Base-by-base conservation (phyloP, 2,113 vertebrate genomes). In the Periophthalmodon schlosseri region DNA sequence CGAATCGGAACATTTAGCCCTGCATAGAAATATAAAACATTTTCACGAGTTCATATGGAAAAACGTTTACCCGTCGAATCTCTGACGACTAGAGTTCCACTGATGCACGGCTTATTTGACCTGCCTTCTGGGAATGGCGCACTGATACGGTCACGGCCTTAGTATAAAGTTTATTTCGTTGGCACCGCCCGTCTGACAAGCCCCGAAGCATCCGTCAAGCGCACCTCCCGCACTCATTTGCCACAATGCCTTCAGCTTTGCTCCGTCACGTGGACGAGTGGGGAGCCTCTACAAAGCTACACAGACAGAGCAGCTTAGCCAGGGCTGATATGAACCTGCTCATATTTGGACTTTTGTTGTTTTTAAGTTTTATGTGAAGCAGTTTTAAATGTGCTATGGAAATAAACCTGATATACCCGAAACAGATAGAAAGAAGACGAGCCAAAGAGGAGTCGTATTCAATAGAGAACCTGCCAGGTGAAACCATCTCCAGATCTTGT, bases 31-130 rank as follows among this genome's bases (percentile, higher is more conserved):
- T 72, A 73, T 73, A 60, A 74, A 83, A 73, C 23, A 34, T 44
- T 72, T 87, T 83, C 76, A 80, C 64, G 70, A 83, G 64, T 73
- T 77, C 91, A 90, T 84, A 70, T 90, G 88, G 88, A 39, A 78
- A 87, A 88, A 78, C 73, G 74, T 73, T 90, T 81, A 79, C 49
- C 73, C 64, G 58, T 60, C 78, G 74, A 77, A 72, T 70, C 70
- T 78, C 76, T 52, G 79, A 58, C 71, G 61, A 50, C 64, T 78
- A 72, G 68, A 68, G 87, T 86, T 77, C 81, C 65, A 36, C 70
- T 61, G 64, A 68, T 72, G 82, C 71, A 61, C 56, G 68, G 83
- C 78, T 65, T 77, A 64, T 77, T 52, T 66, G 80, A 52, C 57
- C 70, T 70, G 24, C 56, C n/a, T 33, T 69, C 72, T 70, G 54